Evolutionary conservation across 2,888 invertebrate genomes (phyloP), one percentile per base, ranked within the genome.

Genomic region (Agrenia bidenticulata): DNA sequence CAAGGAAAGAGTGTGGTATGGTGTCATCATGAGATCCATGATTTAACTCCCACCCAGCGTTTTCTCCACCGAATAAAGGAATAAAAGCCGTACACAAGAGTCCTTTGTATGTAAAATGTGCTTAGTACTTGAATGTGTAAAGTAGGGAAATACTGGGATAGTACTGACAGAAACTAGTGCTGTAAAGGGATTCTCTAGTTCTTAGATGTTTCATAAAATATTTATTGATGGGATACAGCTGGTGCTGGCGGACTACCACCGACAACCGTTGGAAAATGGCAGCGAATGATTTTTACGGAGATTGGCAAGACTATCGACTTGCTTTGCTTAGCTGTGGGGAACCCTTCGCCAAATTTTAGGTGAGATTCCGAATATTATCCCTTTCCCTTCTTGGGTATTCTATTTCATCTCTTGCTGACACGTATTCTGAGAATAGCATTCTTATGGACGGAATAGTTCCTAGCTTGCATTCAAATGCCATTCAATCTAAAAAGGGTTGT

Each of bases 261-360:
- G 41, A 70, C 62, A 49, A 67, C 60, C 63, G 50, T 50, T 37
- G 64, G 67, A 27, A 57, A 65, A 23, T 67, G 65, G 67, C 67
- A 70, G 41, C 65, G 64, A 67, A 57, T 63, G 21, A 63, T 64
- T 53, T 55, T 59, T 13, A 57, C 63, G 21, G 65, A 70, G 55
- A 37, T 61, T 50, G 66, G 67, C 51, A 70, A 65, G 54, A 49
- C 56, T 24, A 55, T 63, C 15, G 68, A 72, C 55, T 64, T 72
- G 42, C 37, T 68, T 17, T 72, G 70, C 45, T 62, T 70, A 56
- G 67, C 66, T 56, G 64, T 70, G 21, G 67, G 62, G 37, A 66
- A 56, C 55, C 68, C 72, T 2, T 64, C 69, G 41, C 69, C 66
- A 49, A 66, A 61, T 63, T 70, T 72, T 66, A 51, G 70, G 72